Evolutionary conservation across 2,888 invertebrate genomes (phyloP).

Genomic region (Sympetrum striolatum): DNA sequence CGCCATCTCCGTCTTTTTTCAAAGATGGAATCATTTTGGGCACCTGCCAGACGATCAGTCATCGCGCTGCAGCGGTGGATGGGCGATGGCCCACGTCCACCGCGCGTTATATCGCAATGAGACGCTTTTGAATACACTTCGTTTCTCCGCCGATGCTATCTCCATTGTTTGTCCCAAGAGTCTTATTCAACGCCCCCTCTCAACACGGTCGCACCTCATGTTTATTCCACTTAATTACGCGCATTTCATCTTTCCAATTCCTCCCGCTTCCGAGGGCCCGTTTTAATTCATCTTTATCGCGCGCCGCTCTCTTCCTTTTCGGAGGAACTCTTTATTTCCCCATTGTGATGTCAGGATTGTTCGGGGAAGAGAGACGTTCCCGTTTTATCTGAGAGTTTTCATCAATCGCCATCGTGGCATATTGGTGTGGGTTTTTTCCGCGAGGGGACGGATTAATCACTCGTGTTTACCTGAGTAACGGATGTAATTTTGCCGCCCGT

Average conservation of each 20-base stretch:
- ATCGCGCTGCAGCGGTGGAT: background rate
- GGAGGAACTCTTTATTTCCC: background rate
- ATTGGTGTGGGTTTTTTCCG: background rate
- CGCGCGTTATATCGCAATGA: background rate
- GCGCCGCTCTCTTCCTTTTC: background rate
- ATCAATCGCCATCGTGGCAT: background rate
- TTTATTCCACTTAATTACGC: background rate
- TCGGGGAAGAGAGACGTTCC: background rate
- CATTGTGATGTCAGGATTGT: background rate
- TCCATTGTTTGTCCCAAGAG: background rate
- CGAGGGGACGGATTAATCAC: background rate
- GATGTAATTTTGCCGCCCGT: background rate
- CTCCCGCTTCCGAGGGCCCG: background rate
- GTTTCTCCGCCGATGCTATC: background rate
- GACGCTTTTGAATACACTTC: background rate
- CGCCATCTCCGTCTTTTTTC: background rate
- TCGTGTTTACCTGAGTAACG: background rate
- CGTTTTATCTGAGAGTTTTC: background rate
- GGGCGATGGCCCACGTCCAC: background rate
- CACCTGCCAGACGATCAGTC: background rate
- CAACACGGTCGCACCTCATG: background rate
- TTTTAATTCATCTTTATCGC: background rate
- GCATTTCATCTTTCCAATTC: background rate
- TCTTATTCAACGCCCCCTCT: background rate
- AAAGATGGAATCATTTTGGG: background rate